Conservation (phyloP, 1,140 invertebrate species). For the silkworm (Bombyx mori) region DNA sequence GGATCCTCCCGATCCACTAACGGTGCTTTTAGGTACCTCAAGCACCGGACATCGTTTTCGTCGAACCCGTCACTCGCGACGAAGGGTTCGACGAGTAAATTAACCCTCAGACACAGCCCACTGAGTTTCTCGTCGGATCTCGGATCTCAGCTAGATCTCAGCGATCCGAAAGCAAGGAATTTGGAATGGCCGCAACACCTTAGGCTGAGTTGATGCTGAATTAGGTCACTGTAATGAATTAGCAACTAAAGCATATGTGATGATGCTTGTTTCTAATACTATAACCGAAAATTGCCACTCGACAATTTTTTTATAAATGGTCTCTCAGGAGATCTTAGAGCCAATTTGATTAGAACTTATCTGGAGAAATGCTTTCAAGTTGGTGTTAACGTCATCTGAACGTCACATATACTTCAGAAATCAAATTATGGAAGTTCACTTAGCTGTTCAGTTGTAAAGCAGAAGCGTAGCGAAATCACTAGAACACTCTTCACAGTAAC, state of each 20-base stretch:
- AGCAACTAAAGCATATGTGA: constrained; percentile 35
- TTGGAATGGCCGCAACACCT: constrained; percentile 1
- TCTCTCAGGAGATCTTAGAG: constrained; percentile 20
- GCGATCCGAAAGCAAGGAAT: constrained; percentile 13
- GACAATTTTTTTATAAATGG: constrained; percentile 31
- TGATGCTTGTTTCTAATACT: constrained; percentile 29
- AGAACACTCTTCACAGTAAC: constrained; percentile 12
- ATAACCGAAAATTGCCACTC: constrained; percentile 33
- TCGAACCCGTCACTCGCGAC: too few species aligned
- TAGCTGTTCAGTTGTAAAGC: constrained; percentile 20
- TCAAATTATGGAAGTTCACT: constrained; percentile 24
- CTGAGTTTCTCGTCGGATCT: too few species aligned
- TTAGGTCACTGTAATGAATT: not conserved
- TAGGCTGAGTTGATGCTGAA: not conserved
- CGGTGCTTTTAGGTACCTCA: too few species aligned
- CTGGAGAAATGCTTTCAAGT: constrained; percentile 20
- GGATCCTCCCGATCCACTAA: too few species aligned
- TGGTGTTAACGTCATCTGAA: constrained; percentile 20
- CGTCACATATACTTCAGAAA: constrained; percentile 21
- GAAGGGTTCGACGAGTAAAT: too few species aligned
- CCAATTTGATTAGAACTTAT: constrained; percentile 24
- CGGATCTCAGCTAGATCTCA: constrained; percentile 15
- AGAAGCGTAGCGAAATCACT: constrained; percentile 18
- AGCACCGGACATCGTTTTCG: too few species aligned
- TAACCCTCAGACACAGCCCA: too few species aligned